Conservation (phyloP, 1,140 invertebrate genomes). For the Oryctes rhinoceros region DNA sequence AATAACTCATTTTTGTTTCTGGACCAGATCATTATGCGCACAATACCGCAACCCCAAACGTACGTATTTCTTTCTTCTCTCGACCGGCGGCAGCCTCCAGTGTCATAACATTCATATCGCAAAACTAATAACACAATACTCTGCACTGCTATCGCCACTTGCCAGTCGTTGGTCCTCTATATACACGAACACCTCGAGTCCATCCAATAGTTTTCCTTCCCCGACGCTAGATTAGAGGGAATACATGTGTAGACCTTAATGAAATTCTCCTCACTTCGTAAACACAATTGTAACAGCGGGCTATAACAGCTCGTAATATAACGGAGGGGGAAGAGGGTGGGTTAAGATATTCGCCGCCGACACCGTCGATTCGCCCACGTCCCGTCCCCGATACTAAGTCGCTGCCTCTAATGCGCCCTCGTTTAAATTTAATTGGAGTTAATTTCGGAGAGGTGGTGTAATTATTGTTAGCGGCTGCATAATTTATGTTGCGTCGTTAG, state of each 20-base stretch:
- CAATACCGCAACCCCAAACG: too few species aligned
- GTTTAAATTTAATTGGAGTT: slow-evolving; percentile 48
- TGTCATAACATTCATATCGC: background rate
- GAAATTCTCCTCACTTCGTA: slow-evolving; percentile 53
- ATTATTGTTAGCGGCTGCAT: slow-evolving; percentile 38
- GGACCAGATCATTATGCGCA: too few species aligned
- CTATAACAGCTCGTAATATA: slow-evolving; percentile 48
- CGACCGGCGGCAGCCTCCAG: background rate
- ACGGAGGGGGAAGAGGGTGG: background rate
- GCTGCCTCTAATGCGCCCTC: slow-evolving; percentile 40
- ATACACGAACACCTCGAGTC: background rate
- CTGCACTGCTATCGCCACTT: background rate
- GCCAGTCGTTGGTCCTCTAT: background rate
- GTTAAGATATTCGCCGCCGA: slow-evolving; percentile 41
- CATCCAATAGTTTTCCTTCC: background rate
- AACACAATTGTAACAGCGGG: slow-evolving; percentile 52
- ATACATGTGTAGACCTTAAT: slow-evolving; percentile 53
- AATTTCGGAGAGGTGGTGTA: slow-evolving; percentile 40
- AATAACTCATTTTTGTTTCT: too few species aligned
- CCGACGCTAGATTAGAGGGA: slow-evolving; percentile 5
- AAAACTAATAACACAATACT: slow-evolving; percentile 6
- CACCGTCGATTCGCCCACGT: background rate
- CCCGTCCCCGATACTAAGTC: background rate
- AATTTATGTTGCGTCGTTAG: slow-evolving; percentile 34
- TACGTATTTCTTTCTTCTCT: too few species aligned